Evolutionary conservation across 2,113 vertebrate genomes (phyloP), one percentile per base, ranked within the genome.

Genomic region (Lasiurus cinereus): DNA sequence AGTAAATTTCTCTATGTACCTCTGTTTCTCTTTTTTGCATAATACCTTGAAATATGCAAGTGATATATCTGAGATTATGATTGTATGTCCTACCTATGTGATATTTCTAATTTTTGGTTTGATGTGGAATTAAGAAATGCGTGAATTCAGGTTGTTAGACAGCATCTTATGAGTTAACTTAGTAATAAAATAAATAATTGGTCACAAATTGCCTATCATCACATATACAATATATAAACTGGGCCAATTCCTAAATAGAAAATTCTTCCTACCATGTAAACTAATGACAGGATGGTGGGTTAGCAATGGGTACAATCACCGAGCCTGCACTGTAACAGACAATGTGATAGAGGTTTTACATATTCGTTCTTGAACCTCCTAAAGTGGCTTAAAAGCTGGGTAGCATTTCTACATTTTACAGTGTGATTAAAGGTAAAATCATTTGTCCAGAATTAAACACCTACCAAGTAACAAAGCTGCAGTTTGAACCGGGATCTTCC

Each of bases 161-260:
- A 3, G 50, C 8, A 74, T 8, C 43, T 73, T n/a, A n/a, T 85
- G 15, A 92, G 29, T 27, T 87, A 10, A 31, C 72, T 39, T 66
- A 62, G 27, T 36, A 56, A 83, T 73, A 48, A 91, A 74, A 73
- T 90, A 29, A 78, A 54, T 69, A 88, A 88, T 59, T 93, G 79
- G 10, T 50, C 27, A 87, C 29, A 74, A 86, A 66, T 36, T 64
- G 31, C 18, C 33, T 79, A 6, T 91, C 76, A 79, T 70, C 39
- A 29, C 50, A 22, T 21, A 10, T 19, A 9, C 4, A 52, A 24
- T 48, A 39, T 56, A 10, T 82, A 86, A 66, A 33, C 27, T 39
- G 9, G 10, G 21, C n/a, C 6, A 93, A 76, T 27, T 67, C 39
- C 46, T 80, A 10, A 93, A 59, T n/a, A 89, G 24, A 56, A 29